Percentiles rank a stretch among this genome's conserved stretches.
Conservation (phyloP, 2,888 invertebrate species). For the Tenthredo livida region DNA sequence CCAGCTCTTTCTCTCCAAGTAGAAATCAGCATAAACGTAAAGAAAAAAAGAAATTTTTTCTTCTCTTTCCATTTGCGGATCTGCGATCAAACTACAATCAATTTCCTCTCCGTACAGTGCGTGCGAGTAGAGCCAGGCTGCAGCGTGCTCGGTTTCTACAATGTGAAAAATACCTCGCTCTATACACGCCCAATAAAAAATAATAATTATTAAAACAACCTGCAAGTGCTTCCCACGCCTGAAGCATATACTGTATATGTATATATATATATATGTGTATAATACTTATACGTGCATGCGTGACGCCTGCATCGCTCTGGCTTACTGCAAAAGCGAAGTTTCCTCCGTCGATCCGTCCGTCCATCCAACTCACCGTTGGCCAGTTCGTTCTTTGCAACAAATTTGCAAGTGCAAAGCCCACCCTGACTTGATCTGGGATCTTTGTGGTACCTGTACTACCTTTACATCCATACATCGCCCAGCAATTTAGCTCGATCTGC, state of each 20-base stretch:
- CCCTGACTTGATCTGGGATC: constrained; percentile 18
- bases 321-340: constrained; percentile 33
- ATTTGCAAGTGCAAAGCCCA: constrained; percentile 19
- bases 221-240: constrained; percentile 49
- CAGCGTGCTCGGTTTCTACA: neutral
- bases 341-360: constrained; percentile 22
- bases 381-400: neutral
- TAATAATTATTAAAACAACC: constrained; percentile 28
- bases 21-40: neutral
- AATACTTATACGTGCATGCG: constrained; percentile 14
- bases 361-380: neutral
- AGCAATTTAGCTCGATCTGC: constrained; percentile 76
- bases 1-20: neutral
- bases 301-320: constrained; percentile 22
- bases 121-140: neutral
- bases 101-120: neutral
- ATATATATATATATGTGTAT: neutral
- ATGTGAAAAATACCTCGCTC: neutral
- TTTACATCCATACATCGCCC: constrained; percentile 56
- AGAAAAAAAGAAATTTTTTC: neutral
- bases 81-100: neutral
- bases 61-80: neutral
- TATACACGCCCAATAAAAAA: constrained; percentile 3
- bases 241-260: neutral
- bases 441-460: neutral